Base-by-base conservation (phyloP, 2,888 invertebrate species). In the Chrysodeixis includens region DNA sequence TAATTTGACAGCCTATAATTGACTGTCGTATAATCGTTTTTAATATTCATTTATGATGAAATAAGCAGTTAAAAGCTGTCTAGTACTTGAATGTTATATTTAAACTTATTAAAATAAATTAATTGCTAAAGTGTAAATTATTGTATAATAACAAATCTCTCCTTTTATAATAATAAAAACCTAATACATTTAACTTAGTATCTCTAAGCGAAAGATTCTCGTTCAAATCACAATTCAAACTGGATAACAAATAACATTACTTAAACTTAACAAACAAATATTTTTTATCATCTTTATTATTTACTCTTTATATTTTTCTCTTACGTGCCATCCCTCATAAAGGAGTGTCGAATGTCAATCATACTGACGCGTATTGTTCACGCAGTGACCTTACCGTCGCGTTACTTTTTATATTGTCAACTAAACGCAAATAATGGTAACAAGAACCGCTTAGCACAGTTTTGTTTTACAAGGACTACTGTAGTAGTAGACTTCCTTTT, bases 331-430 rank as follows among this genome's bases (percentile, higher is more conserved):
- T 70, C 70, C 71, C 69, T 79, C 68, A 74, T 60, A 58, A 63
- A 59, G 71, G 68, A 72, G 81, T 82, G 73, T 74, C 59, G 79
- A 68, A 82, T 82, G 88, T 84, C 88, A 88, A 86, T 89, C 87
- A 88, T 63, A 82, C 81, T 76, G 80, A 82, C 78, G 75, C 63
- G 70, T 81, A 84, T 85, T 87, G 87, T 88, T 83, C 66, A 61
- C 77, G 64, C 76, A 75, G 12, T 81, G 86, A 85, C 88, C 87
- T 88, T 82, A 79, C 62, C 65, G 78, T 74, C 75, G 71, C 62
- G 74, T 80, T 46, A 55, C 49, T 53, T 62, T 64, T 66, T 67
- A 54, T 60, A 51, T n/a, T 58, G 60, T 56, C 54, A 51, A 44
- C 55, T 18, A 35, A 51, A 70, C 52, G n/a, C 30, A 53, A 32